Evolutionary conservation across 2,888 invertebrate genomes (phyloP), one percentile per base, ranked within the genome.

Genomic region (Catonia carolina): DNA sequence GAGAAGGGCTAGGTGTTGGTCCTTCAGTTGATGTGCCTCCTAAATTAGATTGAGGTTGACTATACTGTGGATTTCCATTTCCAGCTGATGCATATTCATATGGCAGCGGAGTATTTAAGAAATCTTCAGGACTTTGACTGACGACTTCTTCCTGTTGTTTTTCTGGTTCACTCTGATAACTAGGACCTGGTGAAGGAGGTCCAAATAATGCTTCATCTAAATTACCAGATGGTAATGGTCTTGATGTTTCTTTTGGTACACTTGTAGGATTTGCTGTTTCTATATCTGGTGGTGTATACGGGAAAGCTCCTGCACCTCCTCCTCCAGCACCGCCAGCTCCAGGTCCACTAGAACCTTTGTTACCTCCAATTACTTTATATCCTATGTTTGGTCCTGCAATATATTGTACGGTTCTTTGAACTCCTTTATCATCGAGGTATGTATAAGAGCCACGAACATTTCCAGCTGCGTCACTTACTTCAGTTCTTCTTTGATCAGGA

Each of bases 321-420:
- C 41, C 41, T 4, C 45, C 18, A 18, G 22, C 45, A 1, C 23
- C 23, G 10, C 20, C 15, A 3, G 45, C 14, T 14, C 45, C 45
- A 7, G 20, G 14, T 2, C 20, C 20, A 23, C 20, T 14, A n/a
- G 22, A 14, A 18, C 45, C 45, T 45, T 45, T 45, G 22, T 45
- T 45, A 18, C 45, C 45, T 45, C 45, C 45, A 20, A 45, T 45
- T 14, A 45, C 82, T 41, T 86, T 77, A 67, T 86, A 88, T 1
- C 88, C 88, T 47, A 86, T 87, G 61, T 82, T 84, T 0, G 88
- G 86, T 0, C 88, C 87, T 0, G 87, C 87, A 63, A 84, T 86
- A 69, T 88, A 88, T 70, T 87, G 83, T 0, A 87, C 86, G 0
- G 86, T 84, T 56, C 76, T 81, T 69, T 86, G 86, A 22, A 85